phyloP scores from a whole-genome alignment of 2,797 vertebrate species.

The Falco naumanni region DNA sequence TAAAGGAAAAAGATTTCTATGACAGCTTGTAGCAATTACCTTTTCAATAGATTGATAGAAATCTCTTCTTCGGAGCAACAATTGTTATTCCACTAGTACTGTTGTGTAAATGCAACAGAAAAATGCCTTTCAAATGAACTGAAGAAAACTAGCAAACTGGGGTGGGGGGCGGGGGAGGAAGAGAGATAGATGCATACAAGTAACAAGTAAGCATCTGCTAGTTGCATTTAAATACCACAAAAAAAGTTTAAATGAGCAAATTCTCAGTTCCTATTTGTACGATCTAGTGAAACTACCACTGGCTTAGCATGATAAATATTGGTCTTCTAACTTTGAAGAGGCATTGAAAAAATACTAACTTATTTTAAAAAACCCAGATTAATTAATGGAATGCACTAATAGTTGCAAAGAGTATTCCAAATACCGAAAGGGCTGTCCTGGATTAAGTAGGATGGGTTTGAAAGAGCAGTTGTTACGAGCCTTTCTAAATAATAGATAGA shows the following conservation, averaged over 20 bases:
- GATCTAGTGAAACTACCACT: neutral
- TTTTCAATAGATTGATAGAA: neutral
- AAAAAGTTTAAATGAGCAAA: neutral
- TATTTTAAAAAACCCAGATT: neutral
- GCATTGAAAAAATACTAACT: neutral
- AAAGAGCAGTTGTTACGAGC: neutral
- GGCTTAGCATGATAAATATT: neutral
- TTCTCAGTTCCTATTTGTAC: neutral
- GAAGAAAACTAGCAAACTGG: neutral
- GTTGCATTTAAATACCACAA: neutral
- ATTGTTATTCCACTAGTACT: neutral
- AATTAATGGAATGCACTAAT: neutral
- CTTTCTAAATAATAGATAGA: neutral
- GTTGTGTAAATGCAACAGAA: neutral
- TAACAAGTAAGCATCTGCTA: neutral
- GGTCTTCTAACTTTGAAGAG: neutral
- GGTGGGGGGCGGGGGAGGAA: neutral
- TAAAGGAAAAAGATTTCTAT: neutral
- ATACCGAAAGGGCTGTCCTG: neutral
- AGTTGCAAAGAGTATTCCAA: neutral
- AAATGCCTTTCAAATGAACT: neutral
- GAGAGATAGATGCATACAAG: neutral
- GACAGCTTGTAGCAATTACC: neutral
- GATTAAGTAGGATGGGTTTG: neutral
- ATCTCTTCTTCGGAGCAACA: neutral